A percentile compares a stretch with the other conserved stretches of the same genome.
phyloP scores from a whole-genome alignment of 1,140 invertebrate species.

The Hycleus phaleratus region DNA sequence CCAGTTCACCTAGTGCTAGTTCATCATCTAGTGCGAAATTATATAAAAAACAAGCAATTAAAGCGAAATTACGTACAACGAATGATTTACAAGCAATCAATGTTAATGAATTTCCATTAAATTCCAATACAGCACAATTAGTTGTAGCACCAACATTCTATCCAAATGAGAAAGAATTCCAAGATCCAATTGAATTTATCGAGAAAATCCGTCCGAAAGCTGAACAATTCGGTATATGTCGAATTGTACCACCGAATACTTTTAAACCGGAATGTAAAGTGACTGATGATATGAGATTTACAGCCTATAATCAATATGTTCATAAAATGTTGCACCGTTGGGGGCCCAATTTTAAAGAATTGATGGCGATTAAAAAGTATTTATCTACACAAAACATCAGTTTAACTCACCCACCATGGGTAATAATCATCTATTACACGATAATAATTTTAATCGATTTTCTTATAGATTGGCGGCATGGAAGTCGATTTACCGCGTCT shows the following conservation, averaged over 20 bases:
- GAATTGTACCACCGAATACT: constrained; percentile 76
- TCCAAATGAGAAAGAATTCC: constrained; percentile 71
- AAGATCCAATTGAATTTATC: constrained; percentile 86
- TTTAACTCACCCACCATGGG: constrained; percentile 67
- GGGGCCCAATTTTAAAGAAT: constrained; percentile 81
- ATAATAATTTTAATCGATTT: neutral
- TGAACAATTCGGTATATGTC: constrained; percentile 79
- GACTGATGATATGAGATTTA: constrained; percentile 72
- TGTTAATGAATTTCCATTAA: constrained; percentile 45
- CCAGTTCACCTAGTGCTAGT: constrained; percentile 39
- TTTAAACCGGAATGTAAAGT: constrained; percentile 87
- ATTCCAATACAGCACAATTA: constrained; percentile 47
- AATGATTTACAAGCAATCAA: constrained; percentile 41
- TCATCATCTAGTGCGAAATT: constrained; percentile 39
- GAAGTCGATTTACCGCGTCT: constrained; percentile 83
- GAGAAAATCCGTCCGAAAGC: constrained; percentile 72
- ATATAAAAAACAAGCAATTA: constrained; percentile 29
- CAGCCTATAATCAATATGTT: constrained; percentile 85
- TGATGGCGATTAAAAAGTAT: constrained; percentile 80
- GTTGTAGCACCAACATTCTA: constrained; percentile 77
- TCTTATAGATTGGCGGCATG: constrained; percentile 70
- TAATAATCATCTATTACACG: constrained; percentile 37
- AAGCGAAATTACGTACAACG: constrained; percentile 27
- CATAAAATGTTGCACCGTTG: constrained; percentile 83
- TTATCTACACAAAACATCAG: constrained; percentile 69